Percentiles rank a stretch among this genome's conserved stretches.
Evolutionary conservation across 2,797 vertebrate species (phyloP).

Genomic region (Danio aesculapii): DNA sequence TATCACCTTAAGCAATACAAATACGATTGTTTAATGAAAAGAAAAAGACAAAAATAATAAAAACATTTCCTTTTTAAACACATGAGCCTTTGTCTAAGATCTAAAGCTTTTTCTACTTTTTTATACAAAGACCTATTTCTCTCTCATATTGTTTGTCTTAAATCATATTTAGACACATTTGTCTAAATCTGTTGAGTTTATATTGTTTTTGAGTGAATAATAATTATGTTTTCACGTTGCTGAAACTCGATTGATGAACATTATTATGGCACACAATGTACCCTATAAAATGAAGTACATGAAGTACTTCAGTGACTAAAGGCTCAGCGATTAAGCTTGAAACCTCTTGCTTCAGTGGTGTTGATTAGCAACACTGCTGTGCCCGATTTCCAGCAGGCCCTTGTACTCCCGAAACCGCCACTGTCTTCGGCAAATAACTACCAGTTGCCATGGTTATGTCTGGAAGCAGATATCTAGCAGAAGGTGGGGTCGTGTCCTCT

Average conservation of each 20-base stretch:
- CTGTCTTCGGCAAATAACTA: conserved; percentile 1
- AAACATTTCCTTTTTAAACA: no score
- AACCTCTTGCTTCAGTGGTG: conserved; percentile 7
- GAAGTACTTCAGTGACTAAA: neutral
- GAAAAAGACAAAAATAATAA: no score
- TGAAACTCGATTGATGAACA: neutral
- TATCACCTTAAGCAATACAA: no score
- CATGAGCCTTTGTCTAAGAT: no score
- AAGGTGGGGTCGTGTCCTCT: conserved; percentile 19
- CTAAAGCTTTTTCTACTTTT: no score
- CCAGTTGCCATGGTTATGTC: conserved; percentile 36
- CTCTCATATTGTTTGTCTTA: no score
- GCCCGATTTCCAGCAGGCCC: conserved; percentile 26
- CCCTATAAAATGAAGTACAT: neutral
- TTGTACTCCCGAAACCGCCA: conserved; percentile 26
- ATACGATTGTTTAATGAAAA: no score
- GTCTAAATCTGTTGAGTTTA: no score
- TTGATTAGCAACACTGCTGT: conserved; percentile 29
- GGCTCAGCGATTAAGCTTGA: neutral
- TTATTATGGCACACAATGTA: neutral
- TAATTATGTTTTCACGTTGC: neutral
- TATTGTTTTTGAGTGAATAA: no score
- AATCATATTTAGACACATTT: no score
- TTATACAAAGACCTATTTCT: no score
- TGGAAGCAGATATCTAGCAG: conserved; percentile 20